Conservation (phyloP, 2,113 vertebrate genomes). For the Tonatia bakeri region DNA sequence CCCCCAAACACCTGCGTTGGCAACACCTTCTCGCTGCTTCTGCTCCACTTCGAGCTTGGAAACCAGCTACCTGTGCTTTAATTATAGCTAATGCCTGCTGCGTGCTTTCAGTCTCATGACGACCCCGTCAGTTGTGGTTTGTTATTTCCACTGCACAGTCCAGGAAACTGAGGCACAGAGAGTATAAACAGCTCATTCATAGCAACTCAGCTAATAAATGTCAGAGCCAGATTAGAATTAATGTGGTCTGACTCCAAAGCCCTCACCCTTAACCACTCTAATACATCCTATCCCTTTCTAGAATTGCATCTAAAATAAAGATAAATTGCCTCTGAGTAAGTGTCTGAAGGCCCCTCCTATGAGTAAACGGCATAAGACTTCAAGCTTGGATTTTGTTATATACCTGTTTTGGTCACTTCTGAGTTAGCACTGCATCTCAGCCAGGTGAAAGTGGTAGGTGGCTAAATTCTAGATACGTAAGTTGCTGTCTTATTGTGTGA, state of each 20-base stretch:
- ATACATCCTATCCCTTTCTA: background rate
- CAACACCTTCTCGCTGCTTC: background rate
- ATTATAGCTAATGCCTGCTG: background rate
- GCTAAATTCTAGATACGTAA: background rate
- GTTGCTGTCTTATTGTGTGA: background rate
- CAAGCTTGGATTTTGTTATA: background rate
- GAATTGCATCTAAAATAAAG: background rate
- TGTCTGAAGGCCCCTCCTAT: background rate
- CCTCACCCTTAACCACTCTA: background rate
- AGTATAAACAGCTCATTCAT: background rate
- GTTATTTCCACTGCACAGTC: background rate
- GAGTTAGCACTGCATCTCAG: background rate
- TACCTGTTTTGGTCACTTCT: background rate
- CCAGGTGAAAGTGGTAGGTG: background rate
- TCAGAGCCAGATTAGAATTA: background rate
- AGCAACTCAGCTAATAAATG: background rate
- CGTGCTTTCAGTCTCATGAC: background rate
- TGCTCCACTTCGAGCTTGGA: background rate
- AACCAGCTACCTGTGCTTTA: background rate
- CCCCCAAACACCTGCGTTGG: background rate
- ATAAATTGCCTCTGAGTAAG: background rate
- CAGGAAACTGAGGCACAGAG: background rate
- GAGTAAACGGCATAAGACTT: background rate
- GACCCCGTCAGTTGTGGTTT: background rate
- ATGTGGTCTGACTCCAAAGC: background rate